Conservation (phyloP, 1,140 invertebrate species). For the Plodia interpunctella region DNA sequence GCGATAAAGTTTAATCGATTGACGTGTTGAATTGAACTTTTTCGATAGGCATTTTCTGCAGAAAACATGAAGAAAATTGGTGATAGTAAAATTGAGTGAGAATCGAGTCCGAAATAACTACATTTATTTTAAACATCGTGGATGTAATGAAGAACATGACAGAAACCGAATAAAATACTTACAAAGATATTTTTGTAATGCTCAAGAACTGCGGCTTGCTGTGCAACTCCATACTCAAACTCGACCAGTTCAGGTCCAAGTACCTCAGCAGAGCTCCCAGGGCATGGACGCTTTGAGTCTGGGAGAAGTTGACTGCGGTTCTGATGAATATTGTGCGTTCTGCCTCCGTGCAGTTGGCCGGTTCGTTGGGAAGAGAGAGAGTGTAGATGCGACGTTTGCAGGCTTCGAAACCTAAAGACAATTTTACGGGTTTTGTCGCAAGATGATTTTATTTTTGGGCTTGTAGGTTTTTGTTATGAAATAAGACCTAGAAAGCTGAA, state of each 20-base stretch:
- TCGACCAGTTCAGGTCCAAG: constrained; percentile 82
- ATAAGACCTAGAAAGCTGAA: too few species aligned
- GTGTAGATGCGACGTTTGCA: constrained; percentile 80
- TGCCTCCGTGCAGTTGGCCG: constrained; percentile 75
- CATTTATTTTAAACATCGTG: too few species aligned
- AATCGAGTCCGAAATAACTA: too few species aligned
- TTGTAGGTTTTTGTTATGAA: too few species aligned
- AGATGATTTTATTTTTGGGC: too few species aligned
- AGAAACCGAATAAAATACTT: constrained; percentile 43
- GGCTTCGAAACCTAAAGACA: constrained; percentile 77
- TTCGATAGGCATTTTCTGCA: too few species aligned
- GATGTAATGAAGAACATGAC: too few species aligned
- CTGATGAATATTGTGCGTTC: constrained; percentile 82
- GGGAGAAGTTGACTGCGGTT: constrained; percentile 83
- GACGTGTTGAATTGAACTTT: too few species aligned
- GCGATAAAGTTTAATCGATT: too few species aligned
- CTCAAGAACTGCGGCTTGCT: constrained; percentile 78
- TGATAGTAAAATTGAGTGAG: too few species aligned
- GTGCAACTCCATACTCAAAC: constrained; percentile 76
- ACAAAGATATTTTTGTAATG: constrained; percentile 82
- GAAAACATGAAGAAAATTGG: too few species aligned
- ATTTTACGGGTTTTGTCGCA: too few species aligned
- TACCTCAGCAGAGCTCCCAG: constrained; percentile 86
- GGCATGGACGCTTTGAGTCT: constrained; percentile 81
- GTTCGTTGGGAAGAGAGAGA: constrained; percentile 80